A percentile compares a stretch with the other conserved stretches of the same genome.
Conservation (phyloP, 2,888 invertebrate genomes). For the Ectropis crepuscularia region DNA sequence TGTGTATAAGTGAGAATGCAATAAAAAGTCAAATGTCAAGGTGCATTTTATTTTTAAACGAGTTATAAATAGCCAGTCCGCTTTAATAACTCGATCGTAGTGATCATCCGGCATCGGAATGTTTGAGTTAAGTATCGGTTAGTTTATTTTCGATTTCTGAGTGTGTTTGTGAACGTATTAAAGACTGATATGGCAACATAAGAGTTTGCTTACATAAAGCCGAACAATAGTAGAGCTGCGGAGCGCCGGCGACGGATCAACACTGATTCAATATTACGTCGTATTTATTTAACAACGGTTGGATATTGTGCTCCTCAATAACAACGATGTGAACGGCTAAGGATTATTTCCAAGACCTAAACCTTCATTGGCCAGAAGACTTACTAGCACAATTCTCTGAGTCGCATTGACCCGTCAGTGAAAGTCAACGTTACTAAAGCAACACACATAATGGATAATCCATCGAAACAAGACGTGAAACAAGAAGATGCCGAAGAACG, state of each 20-base stretch:
- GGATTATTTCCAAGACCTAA: slow-evolving; percentile 5
- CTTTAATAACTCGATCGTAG: slow-evolving; percentile 32
- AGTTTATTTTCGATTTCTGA: slow-evolving; percentile 67
- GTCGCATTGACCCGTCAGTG: slow-evolving; percentile 19
- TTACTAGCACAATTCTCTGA: neutral
- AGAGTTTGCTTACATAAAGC: slow-evolving; percentile 67
- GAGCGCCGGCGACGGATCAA: slow-evolving; percentile 50
- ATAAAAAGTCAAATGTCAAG: slow-evolving; percentile 39
- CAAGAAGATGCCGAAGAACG: slow-evolving; percentile 59
- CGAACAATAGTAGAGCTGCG: slow-evolving; percentile 67
- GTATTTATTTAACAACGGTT: slow-evolving; percentile 56
- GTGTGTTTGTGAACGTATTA: slow-evolving; percentile 68
- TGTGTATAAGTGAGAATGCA: slow-evolving; percentile 38
- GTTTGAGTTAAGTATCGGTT: slow-evolving; percentile 59
- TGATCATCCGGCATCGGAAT: slow-evolving; percentile 39
- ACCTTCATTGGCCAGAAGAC: slow-evolving; percentile 13
- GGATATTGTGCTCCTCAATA: slow-evolving; percentile 48
- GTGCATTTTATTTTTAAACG: slow-evolving; percentile 36
- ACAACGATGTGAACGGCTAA: slow-evolving; percentile 51
- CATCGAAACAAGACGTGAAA: slow-evolving; percentile 49
- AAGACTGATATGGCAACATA: slow-evolving; percentile 73
- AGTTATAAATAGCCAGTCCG: slow-evolving; percentile 6
- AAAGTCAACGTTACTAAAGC: slow-evolving; percentile 27
- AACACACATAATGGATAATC: slow-evolving; percentile 55
- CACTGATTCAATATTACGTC: slow-evolving; percentile 56